Base-by-base conservation (phyloP, 2,797 vertebrate genomes). In the Pangasius sanitwongsei region DNA sequence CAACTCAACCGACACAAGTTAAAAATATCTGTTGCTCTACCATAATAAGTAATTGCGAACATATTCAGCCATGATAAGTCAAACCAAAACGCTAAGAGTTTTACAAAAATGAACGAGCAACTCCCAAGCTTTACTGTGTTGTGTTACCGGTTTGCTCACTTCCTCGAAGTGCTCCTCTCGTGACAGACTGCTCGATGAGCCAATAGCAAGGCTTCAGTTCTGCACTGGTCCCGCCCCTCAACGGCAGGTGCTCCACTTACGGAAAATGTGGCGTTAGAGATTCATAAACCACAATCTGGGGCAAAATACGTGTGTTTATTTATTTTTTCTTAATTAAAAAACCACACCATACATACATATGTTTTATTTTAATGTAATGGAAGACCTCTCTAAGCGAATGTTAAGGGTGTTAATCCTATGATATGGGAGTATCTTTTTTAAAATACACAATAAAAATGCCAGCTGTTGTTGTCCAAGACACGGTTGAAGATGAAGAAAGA, bases 131-230 rank as follows among this genome's bases (percentile, higher is more conserved):
- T 31, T 44, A 20, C 7, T 20, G 37, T n/a, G 18, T 9, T 50
- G 31, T 7, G 31, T 63, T 34, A 37, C 69, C 83, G 83, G 57
- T 15, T 86, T 55, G 61, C 55, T 90, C 31, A 78, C 89, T 90
- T 90, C 89, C 89, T 86, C 28, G 44, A 83, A 81, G 2, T 34
- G 31, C 12, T 41, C 41, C 44, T 59, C 34, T 72, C 11, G 11
- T 50, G 83, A 87, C 20, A 13, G 67, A 83, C 89, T 15, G 31
- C 13, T 34, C 55, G 2, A 57, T 31, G 20, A 75, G n/a, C 87
- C 89, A 90, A 87, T 90, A 67, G 37, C 18, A 65, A 44, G 3
- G 5, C 41, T 55, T 25, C 23, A 11, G 15, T 34, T 55, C 34
- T 23, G 20, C 20, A 82, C 0, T 12, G 7, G 41, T 44, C 48